Evolutionary conservation across 2,113 vertebrate species (phyloP), one percentile per base, ranked within the genome.

Genomic region (Sinocyclocheilus anshuiensis): DNA sequence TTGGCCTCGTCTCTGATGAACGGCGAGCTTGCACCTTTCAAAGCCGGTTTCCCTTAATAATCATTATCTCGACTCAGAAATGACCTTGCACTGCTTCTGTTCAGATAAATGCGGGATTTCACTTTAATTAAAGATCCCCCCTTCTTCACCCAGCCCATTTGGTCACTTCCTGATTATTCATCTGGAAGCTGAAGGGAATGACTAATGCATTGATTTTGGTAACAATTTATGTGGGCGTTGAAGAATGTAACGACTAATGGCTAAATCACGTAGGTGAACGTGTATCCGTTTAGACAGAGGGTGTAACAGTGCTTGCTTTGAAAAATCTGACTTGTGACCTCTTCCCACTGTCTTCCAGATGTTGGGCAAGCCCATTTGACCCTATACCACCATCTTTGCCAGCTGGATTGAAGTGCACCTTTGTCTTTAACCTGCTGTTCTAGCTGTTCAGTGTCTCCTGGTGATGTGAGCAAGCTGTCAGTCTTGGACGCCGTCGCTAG

Each of bases 151-250:
- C 42, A n/a, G 9, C 39, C 55, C 69, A 33, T 77, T 39, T 26
- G n/a, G 69, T 50, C 16, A 15, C 26, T 11, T 84, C 67, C 53
- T 33, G 9, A 79, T 83, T 61, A 72, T 89, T 87, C 72, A 84
- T 86, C n/a, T 45, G 24, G 72, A 72, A 53, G 84, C 61, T 67
- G 86, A 87, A 87, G 79, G 79, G 84, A 83, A 82, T 77, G 61
- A 82, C 80, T 89, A 87, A 90, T 87, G 63, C 91, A 93, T 92
- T 89, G 91, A 93, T 18, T 55, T 55, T 55, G 16, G 53, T 18
- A 55, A 55, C 88, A 83, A 89, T 90, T 90, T 89, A 80, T 89
- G 20, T 69, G 81, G 72, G 39, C 9, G 18, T 91, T 82, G 22
- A 57, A 74, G 87, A 20, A 10, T 74, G 42, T 76, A 53, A 57